A percentile compares a stretch with the other conserved stretches of the same genome.
Conservation (phyloP, 2,113 vertebrate species). For the Chrysemys picta region DNA sequence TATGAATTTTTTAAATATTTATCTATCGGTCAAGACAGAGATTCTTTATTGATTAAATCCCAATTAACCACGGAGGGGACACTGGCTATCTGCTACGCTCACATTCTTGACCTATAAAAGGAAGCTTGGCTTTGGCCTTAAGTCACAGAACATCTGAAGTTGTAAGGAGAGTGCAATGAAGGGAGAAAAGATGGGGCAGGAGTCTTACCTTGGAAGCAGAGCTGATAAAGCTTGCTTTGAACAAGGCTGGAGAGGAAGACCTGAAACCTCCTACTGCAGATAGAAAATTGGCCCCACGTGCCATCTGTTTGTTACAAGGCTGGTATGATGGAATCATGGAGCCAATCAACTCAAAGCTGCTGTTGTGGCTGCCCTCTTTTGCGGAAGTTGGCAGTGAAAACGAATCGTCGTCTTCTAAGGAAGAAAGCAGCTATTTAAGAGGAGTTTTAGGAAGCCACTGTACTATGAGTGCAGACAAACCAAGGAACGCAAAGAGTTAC, state of each 20-base stretch:
- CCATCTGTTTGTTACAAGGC: constrained; percentile 85
- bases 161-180: constrained; percentile 17
- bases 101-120: neutral
- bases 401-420: constrained; percentile 91
- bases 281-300: constrained; percentile 74
- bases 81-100: too few relatives aligned
- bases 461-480: neutral
- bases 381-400: constrained; percentile 82
- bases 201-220: constrained; percentile 92
- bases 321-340: constrained; percentile 98
- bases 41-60: neutral
- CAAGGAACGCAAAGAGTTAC: neutral
- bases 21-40: neutral
- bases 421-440: neutral
- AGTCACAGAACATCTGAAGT: neutral
- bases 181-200: constrained; percentile 26
- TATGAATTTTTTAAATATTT: neutral
- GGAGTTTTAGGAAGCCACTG: neutral
- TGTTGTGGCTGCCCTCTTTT: constrained; percentile 96
- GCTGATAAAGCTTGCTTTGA: constrained; percentile 90
- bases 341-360: constrained; percentile 94
- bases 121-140: neutral
- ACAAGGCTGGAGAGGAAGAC: constrained; percentile 93
- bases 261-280: constrained; percentile 80
- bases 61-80: neutral